Percentiles rank a stretch among this genome's conserved stretches.
These are phyloP conservation scores for Halesus radiatus DNA, from an alignment of 1,140 invertebrate genomes.

Conservation along the genomic window DNA sequence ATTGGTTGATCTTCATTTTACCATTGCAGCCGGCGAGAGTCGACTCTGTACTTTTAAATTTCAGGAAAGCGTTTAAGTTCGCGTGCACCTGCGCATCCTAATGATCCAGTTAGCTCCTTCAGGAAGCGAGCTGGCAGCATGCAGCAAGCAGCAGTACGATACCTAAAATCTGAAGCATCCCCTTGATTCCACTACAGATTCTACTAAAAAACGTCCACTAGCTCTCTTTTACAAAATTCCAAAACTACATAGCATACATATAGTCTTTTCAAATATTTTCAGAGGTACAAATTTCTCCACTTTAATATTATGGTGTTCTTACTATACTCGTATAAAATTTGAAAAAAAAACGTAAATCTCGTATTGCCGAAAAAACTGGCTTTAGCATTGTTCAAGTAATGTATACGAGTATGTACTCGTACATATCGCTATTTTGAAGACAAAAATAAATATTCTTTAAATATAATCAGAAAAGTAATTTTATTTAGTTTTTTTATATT, in stretches of 20 bases:
- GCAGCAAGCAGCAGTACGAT: not conserved
- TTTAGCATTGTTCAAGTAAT: no score
- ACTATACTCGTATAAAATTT: no score
- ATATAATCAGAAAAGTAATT: no score
- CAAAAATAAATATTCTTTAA: no score
- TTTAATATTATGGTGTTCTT: no score
- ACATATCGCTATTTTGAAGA: no score
- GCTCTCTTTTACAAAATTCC: not conserved
- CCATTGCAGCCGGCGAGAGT: not conserved
- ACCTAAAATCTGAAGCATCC: not conserved
- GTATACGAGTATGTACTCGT: no score
- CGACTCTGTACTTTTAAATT: conserved; percentile 26
- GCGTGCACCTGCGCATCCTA: conserved; percentile 44
- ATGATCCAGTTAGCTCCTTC: conserved; percentile 40
- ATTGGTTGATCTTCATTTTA: conserved; percentile 1
- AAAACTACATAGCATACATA: not conserved
- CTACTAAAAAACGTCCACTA: not conserved
- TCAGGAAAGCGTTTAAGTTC: conserved; percentile 25
- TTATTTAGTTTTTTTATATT: no score
- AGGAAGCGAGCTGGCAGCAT: conserved; percentile 36
- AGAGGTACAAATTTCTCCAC: no score
- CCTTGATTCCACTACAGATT: not conserved
- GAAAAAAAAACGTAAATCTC: no score
- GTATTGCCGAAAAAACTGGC: no score
- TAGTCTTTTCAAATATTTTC: not conserved